Conservation (phyloP, 2,113 vertebrate species). For the Scolopax mira region DNA sequence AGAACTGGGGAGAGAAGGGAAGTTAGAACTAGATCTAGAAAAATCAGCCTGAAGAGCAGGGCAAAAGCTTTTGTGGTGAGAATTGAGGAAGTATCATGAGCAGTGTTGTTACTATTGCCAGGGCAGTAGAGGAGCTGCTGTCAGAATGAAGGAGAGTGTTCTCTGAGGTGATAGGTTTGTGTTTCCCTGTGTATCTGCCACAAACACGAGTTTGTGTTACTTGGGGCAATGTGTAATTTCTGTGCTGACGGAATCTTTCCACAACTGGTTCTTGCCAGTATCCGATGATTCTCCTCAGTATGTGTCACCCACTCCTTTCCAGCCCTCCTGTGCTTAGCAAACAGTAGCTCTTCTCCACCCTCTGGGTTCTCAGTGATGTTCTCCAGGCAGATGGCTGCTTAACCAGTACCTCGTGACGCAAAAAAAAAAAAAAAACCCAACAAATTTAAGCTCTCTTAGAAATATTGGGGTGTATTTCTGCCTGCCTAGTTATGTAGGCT, state of each 20-base stretch:
- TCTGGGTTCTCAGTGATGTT: rapidly evolving
- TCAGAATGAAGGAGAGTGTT: neutral
- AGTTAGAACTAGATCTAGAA: neutral
- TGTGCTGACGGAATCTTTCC: neutral
- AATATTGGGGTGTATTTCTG: neutral
- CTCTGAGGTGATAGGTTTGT: neutral
- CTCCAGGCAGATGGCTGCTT: neutral
- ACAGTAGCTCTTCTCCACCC: neutral
- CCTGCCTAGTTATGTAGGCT: rapidly evolving
- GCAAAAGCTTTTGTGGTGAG: neutral
- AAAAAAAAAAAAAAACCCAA: neutral
- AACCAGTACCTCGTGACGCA: neutral
- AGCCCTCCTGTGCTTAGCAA: neutral
- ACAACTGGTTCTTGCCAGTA: neutral
- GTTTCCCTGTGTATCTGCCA: neutral
- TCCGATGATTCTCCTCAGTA: neutral
- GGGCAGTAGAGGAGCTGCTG: neutral
- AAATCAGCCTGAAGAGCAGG: neutral
- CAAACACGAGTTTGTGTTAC: neutral
- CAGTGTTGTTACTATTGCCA: neutral
- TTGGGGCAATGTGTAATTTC: neutral
- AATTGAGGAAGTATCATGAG: neutral
- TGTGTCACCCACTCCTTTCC: neutral
- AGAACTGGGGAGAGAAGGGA: neutral
- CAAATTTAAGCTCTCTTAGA: neutral